phyloP scores from a whole-genome alignment of 2,888 invertebrate genomes.

The Hirtodrosophila alboralis region DNA sequence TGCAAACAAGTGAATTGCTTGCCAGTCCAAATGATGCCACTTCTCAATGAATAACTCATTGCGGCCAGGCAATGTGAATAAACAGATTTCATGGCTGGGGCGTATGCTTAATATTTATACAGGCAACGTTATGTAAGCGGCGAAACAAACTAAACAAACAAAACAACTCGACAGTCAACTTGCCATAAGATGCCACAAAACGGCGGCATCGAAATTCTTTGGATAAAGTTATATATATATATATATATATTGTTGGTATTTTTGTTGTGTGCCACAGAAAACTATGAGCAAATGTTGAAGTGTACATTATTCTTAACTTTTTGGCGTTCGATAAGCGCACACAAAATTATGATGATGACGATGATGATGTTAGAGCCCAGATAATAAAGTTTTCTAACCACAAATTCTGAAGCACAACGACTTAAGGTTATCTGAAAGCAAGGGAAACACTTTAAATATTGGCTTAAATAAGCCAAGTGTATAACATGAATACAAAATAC shows the following conservation, averaged over 20 bases:
- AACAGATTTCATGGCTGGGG: constrained; percentile 29
- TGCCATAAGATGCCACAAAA: constrained; percentile 6
- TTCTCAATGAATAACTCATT: constrained; percentile 54
- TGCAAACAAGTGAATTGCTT: constrained; percentile 34
- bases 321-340: constrained; percentile 64
- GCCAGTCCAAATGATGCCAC: constrained; percentile 24
- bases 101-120: constrained; percentile 48
- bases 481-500: background rate
- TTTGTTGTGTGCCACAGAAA: constrained; percentile 27
- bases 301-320: constrained; percentile 71
- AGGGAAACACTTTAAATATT: constrained; percentile 3
- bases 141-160: constrained; percentile 14
- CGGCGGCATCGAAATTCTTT: constrained; percentile 29
- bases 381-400: constrained; percentile 49
- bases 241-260: too few species aligned
- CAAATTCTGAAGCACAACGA: constrained; percentile 8
- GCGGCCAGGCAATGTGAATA: constrained; percentile 18
- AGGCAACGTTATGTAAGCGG: constrained; percentile 27
- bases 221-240: constrained; percentile 43
- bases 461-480: background rate
- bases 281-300: constrained; percentile 65
- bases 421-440: background rate
- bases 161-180: constrained; percentile 16
- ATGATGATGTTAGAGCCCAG: constrained; percentile 43
- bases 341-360: constrained; percentile 65